phyloP scores from a whole-genome alignment of 2,888 invertebrate genomes.

The Metalampra italica region DNA sequence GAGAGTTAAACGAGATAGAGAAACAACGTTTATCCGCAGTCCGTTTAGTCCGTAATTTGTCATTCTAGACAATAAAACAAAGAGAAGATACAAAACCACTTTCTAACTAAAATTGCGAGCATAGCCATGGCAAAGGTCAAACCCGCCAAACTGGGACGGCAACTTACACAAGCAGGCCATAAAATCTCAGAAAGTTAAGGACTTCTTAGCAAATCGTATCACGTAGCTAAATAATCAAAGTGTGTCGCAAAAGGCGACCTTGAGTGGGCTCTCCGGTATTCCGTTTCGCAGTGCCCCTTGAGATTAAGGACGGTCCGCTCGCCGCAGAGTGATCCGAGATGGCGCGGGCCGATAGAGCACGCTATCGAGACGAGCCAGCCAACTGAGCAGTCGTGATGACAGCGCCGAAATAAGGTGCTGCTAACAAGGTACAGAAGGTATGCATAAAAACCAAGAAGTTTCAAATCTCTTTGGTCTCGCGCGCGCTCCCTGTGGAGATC shows the following conservation, averaged over 20 bases:
- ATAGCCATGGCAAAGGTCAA: no score
- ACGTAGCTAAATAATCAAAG: constrained; percentile 6
- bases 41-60: no score
- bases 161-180: background rate
- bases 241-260: background rate
- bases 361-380: background rate
- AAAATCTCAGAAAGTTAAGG: background rate
- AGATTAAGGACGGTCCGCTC: constrained; percentile 1
- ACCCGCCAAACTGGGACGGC: no score
- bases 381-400: background rate
- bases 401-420: background rate
- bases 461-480: no score
- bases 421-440: no score
- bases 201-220: background rate
- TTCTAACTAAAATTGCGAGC: no score
- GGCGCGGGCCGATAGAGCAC: constrained; percentile 1
- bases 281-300: constrained; percentile 1
- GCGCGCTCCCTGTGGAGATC: no score
- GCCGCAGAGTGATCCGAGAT: constrained; percentile 2
- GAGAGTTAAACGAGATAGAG: no score
- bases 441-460: no score
- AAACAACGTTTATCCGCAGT: no score
- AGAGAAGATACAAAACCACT: no score
- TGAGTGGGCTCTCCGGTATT: constrained; percentile 1
- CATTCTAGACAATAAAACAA: no score